phyloP scores from a whole-genome alignment of 2,113 vertebrate species.

The Alexandromys fortis region DNA sequence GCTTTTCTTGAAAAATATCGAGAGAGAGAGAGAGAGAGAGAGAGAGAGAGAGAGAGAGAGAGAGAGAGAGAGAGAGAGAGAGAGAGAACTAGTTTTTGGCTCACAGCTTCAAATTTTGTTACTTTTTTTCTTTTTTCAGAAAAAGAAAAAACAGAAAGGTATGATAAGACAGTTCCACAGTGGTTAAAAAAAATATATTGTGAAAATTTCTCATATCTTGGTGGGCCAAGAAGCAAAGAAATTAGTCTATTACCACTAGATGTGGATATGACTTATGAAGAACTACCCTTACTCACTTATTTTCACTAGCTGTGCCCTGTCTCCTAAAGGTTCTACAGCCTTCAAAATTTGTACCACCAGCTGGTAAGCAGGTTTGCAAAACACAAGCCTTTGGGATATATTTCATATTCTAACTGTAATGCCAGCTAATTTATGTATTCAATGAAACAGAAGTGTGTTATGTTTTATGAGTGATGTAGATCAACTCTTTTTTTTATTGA shows the following conservation, averaged over 20 bases:
- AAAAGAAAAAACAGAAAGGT: no score
- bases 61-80: no score
- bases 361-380: not conserved
- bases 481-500: no score
- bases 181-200: no score
- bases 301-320: not conserved
- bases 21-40: no score
- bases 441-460: not conserved
- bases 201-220: not conserved
- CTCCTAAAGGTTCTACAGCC: not conserved
- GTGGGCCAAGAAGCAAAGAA: not conserved
- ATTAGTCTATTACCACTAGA: not conserved
- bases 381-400: not conserved
- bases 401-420: not conserved
- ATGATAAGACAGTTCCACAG: no score
- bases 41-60: no score
- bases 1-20: constrained; percentile 18
- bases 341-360: not conserved
- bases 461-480: constrained; percentile 22
- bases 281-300: not conserved
- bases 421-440: not conserved
- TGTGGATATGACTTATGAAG: not conserved
- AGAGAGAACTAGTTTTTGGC: not conserved
- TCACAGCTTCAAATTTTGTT: not conserved
- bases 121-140: not conserved